phyloP scores from a whole-genome alignment of 2,797 vertebrate species.

The Pangasius sanitwongsei region DNA sequence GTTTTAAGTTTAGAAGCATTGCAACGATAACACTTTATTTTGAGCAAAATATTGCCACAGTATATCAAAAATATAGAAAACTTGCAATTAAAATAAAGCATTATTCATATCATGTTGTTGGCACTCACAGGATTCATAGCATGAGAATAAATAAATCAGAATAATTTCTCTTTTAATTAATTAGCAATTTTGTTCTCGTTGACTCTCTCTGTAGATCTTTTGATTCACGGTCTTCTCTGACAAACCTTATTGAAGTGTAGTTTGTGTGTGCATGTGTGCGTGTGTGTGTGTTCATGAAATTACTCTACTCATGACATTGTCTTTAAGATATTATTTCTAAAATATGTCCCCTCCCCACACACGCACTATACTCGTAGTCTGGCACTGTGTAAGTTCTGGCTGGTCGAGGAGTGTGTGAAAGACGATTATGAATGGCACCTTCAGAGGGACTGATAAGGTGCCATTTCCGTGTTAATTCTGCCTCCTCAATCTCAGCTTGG shows the following conservation, averaged over 20 bases:
- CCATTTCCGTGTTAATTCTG: conserved; percentile 55
- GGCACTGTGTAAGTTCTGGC: conserved; percentile 47
- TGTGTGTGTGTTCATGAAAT: neutral
- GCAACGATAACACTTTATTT: no score
- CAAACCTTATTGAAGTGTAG: no score
- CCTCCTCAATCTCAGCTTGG: conserved; percentile 53
- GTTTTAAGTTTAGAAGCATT: neutral
- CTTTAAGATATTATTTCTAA: neutral
- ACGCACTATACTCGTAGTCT: conserved; percentile 24
- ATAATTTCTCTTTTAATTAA: neutral
- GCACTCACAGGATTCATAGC: neutral
- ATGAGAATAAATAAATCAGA: neutral
- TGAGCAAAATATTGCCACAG: no score
- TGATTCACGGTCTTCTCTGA: neutral
- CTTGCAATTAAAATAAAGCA: neutral
- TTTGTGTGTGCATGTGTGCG: conserved; percentile 27
- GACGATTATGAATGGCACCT: conserved; percentile 54
- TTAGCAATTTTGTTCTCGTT: neutral
- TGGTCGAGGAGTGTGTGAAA: conserved; percentile 45
- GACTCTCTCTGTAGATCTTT: neutral
- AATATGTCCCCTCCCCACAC: neutral
- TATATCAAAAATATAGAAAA: neutral
- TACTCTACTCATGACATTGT: neutral
- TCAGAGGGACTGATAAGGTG: conserved; percentile 50
- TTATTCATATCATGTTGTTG: neutral